These are phyloP conservation scores for Cataglyphis rosenhaueri DNA, from an alignment of 2,888 invertebrate species.

Conservation along the genomic window DNA sequence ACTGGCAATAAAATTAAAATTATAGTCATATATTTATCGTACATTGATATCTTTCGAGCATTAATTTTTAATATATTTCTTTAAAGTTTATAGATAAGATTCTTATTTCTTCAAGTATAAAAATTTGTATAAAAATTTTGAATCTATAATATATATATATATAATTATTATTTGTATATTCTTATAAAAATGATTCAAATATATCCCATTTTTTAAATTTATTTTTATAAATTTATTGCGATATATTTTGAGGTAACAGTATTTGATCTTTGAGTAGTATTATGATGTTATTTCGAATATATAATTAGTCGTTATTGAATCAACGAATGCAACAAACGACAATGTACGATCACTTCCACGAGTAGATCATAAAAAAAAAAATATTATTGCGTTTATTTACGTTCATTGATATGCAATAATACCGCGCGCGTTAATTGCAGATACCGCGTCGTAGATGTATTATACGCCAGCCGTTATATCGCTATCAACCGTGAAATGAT, in stretches of 20 bases:
- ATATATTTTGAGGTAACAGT: not conserved
- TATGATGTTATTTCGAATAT: not conserved
- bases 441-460: conserved; percentile 64
- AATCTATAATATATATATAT: not conserved
- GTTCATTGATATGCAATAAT: conserved; percentile 69
- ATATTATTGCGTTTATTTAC: conserved; percentile 61
- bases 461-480: conserved; percentile 58
- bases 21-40: not conserved
- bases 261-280: not conserved
- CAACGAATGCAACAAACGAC: conserved; percentile 57
- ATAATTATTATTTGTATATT: not conserved
- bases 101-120: not conserved
- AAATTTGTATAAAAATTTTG: no score
- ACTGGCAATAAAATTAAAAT: conserved; percentile 1
- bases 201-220: not conserved
- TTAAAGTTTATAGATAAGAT: not conserved
- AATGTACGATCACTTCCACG: conserved; percentile 45
- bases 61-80: not conserved
- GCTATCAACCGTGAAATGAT: conserved; percentile 61
- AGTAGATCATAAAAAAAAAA: conserved; percentile 59
- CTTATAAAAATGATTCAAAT: not conserved
- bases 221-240: conserved; percentile 9
- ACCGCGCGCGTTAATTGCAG: conserved; percentile 70
- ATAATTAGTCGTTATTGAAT: conserved; percentile 61
- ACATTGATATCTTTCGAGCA: not conserved